These are phyloP conservation scores for Picathartes gymnocephalus DNA, from an alignment of 2,113 vertebrate species.

Conservation along the genomic window DNA sequence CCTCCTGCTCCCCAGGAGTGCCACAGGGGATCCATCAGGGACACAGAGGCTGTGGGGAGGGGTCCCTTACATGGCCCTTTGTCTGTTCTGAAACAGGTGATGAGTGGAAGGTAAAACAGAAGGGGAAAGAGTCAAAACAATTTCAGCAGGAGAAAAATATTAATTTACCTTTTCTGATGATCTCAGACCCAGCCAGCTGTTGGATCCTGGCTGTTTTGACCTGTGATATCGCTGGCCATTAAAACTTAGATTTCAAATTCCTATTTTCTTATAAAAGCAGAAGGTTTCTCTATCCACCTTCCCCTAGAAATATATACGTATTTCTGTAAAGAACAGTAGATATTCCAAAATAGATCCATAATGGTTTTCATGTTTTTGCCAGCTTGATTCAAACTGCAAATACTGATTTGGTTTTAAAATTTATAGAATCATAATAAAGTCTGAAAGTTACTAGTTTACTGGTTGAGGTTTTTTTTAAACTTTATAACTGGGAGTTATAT, in stretches of 20 bases:
- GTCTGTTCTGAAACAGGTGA: neutral
- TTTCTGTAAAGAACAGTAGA: neutral
- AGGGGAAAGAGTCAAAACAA: neutral
- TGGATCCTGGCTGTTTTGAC: neutral
- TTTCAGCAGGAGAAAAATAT: neutral
- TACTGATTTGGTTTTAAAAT: neutral
- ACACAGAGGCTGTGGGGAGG: neutral
- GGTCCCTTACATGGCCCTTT: too few species aligned
- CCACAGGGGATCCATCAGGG: neutral
- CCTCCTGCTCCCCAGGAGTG: neutral
- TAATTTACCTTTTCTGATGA: neutral
- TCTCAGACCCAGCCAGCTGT: neutral
- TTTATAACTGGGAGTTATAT: neutral
- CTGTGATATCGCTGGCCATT: neutral
- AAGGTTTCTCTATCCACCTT: neutral
- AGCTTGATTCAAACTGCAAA: neutral
- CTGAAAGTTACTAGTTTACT: neutral
- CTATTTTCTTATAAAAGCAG: neutral
- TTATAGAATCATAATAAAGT: neutral
- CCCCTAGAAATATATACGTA: neutral
- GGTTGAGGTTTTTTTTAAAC: neutral
- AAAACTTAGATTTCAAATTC: neutral
- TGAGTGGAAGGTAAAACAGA: neutral
- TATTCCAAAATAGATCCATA: neutral
- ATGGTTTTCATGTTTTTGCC: neutral